Conservation (phyloP, 1,140 invertebrate genomes). For the Heliconius hermathena region DNA sequence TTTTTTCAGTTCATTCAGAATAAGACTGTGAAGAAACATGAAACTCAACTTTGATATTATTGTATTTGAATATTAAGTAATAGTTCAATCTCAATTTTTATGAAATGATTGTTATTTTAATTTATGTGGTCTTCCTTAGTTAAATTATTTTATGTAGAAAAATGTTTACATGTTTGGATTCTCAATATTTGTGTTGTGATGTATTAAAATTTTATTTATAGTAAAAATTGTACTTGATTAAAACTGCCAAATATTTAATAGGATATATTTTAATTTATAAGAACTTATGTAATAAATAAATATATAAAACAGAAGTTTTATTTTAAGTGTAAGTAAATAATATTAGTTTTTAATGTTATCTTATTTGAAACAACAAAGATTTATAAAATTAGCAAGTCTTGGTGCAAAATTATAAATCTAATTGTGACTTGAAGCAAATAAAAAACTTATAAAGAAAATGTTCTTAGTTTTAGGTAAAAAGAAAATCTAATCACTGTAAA, state of each 20-base stretch:
- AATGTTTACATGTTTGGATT: slow-evolving; percentile 34
- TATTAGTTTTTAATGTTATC: too few species aligned
- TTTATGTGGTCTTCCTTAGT: slow-evolving; percentile 34
- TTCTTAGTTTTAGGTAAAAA: slow-evolving; percentile 4
- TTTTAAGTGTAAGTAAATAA: neutral
- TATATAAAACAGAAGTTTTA: neutral
- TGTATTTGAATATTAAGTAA: slow-evolving; percentile 21
- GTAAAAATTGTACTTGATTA: slow-evolving; percentile 22
- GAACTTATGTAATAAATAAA: slow-evolving; percentile 18
- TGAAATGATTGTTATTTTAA: slow-evolving; percentile 17
- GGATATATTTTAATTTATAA: slow-evolving; percentile 26
- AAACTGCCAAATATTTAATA: slow-evolving; percentile 42
- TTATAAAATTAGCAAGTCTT: too few species aligned
- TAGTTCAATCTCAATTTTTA: slow-evolving; percentile 47
- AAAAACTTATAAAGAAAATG: neutral
- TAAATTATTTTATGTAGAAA: slow-evolving; percentile 35
- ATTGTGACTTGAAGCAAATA: neutral
- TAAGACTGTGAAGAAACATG: slow-evolving; percentile 80
- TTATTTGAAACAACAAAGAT: neutral
- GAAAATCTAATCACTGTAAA: slow-evolving; percentile 47
- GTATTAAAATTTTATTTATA: slow-evolving; percentile 31
- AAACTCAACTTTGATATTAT: slow-evolving; percentile 30
- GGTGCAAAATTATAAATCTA: too few species aligned
- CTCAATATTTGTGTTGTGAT: slow-evolving; percentile 37
- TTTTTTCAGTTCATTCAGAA: slow-evolving; percentile 84